These are phyloP conservation scores for Oscheius sp. DNA, from an alignment of 2,888 invertebrate genomes.

Conservation along the genomic window DNA sequence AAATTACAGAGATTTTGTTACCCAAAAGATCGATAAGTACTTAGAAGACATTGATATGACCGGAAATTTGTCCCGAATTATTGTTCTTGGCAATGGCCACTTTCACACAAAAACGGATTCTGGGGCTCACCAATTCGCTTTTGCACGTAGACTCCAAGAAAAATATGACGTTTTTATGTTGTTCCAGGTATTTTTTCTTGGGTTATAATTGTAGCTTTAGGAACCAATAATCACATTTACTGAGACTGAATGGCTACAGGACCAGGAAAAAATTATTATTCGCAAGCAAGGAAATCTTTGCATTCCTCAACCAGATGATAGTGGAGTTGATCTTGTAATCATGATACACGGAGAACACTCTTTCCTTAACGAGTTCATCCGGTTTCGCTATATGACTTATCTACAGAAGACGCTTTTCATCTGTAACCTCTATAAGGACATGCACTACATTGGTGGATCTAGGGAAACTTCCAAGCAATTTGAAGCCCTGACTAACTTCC, in stretches of 20 bases:
- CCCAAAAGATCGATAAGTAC: neutral
- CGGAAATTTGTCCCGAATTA: no score
- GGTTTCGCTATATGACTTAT: slow-evolving; percentile 31
- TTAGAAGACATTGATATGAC: no score
- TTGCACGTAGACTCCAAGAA: slow-evolving; percentile 33
- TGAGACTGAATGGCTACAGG: slow-evolving; percentile 37
- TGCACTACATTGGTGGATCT: slow-evolving; percentile 17
- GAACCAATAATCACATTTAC: slow-evolving; percentile 5
- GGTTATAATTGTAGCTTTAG: neutral
- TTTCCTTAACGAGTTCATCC: slow-evolving; percentile 37
- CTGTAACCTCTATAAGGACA: slow-evolving; percentile 38
- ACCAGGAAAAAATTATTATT: slow-evolving; percentile 24
- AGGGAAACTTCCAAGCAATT: neutral
- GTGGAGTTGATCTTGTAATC: slow-evolving; percentile 12
- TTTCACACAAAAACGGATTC: slow-evolving; percentile 43
- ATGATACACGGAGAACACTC: slow-evolving; percentile 43
- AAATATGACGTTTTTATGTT: slow-evolving; percentile 26
- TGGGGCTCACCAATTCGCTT: slow-evolving; percentile 53
- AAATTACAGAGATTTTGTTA: slow-evolving; percentile 32
- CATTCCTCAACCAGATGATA: slow-evolving; percentile 4
- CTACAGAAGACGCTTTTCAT: slow-evolving; percentile 32
- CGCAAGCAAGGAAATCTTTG: slow-evolving; percentile 26
- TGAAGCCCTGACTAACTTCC: slow-evolving; percentile 22
- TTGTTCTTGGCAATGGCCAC: slow-evolving; percentile 55
- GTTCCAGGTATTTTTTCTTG: slow-evolving; percentile 35